Conservation (phyloP, 1,140 invertebrate species). For the Metaphire vulgaris region DNA sequence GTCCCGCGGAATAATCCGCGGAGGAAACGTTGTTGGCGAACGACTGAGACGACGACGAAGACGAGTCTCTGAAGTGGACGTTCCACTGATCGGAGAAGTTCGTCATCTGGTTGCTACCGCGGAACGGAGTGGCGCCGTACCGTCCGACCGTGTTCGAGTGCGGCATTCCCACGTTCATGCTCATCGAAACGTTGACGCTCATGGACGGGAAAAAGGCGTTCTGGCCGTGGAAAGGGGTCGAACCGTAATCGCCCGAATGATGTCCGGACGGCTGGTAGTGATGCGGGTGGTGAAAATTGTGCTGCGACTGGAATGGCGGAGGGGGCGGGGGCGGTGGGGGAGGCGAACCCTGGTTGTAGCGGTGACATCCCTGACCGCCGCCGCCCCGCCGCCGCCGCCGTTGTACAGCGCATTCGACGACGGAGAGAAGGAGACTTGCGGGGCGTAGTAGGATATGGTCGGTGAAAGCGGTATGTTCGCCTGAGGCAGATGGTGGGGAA, state of each 20-base stretch:
- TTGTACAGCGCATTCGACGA: slow-evolving; percentile 45
- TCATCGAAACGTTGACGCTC: slow-evolving; percentile 94
- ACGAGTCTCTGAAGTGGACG: neutral
- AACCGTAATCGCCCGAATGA: neutral
- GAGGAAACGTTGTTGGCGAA: neutral
- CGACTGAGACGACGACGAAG: neutral
- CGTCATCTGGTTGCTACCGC: neutral
- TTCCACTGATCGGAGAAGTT: neutral
- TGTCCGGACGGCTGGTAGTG: slow-evolving; percentile 8
- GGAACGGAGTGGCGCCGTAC: neutral
- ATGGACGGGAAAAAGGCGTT: slow-evolving; percentile 66
- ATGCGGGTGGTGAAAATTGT: slow-evolving; percentile 25
- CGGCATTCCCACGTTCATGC: slow-evolving; percentile 76
- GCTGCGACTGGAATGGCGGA: slow-evolving; percentile 34
- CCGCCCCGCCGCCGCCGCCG: slow-evolving; percentile 48
- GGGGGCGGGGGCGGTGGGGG: slow-evolving; percentile 37
- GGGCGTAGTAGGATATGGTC: slow-evolving; percentile 26
- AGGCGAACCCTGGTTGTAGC: slow-evolving; percentile 35
- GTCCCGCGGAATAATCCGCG: neutral
- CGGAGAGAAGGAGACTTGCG: slow-evolving; percentile 34
- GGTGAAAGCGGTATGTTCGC: slow-evolving; percentile 33
- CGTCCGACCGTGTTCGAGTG: slow-evolving; percentile 57
- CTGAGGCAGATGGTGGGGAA: slow-evolving; percentile 34
- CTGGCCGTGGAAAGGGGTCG: slow-evolving; percentile 14
- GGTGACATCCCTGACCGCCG: slow-evolving; percentile 36